These are phyloP conservation scores for Panurus biarmicus DNA, from an alignment of 2,113 vertebrate species.

Conservation along the genomic window DNA sequence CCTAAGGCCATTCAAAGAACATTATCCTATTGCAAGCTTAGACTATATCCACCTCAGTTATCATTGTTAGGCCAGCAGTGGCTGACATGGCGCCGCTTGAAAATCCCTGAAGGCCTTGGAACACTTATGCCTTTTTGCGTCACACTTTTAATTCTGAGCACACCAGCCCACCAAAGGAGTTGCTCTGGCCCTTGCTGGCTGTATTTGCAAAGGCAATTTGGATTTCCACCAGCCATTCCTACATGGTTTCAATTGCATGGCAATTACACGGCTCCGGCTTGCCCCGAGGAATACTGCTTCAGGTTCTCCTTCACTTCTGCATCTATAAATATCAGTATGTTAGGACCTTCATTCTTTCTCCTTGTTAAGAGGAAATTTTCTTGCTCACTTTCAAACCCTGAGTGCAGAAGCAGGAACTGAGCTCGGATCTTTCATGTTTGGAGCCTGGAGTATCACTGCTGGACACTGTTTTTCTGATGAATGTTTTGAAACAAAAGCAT, in stretches of 20 bases:
- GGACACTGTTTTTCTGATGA: not conserved
- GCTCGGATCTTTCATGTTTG: not conserved
- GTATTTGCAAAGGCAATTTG: not conserved
- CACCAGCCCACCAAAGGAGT: not conserved
- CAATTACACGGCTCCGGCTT: not conserved
- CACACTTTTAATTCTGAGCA: not conserved
- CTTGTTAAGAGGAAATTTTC: not conserved
- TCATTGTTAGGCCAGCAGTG: not conserved
- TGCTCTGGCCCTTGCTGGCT: not conserved
- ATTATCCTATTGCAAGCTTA: conserved; percentile 23
- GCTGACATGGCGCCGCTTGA: not conserved
- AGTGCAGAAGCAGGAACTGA: not conserved
- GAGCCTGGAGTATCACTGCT: not conserved
- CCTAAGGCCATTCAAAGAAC: conserved; percentile 18
- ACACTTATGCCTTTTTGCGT: not conserved
- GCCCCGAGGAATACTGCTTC: not conserved
- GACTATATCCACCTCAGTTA: not conserved
- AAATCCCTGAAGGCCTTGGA: not conserved
- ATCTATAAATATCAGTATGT: not conserved
- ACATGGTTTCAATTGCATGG: not conserved
- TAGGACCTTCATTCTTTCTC: not conserved
- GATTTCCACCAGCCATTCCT: not conserved
- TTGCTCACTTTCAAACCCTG: not conserved
- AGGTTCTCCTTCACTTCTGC: not conserved
- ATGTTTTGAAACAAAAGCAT: not conserved